Evolutionary conservation across 2,888 invertebrate species (phyloP).

Genomic region (Hoplodrina ambigua): DNA sequence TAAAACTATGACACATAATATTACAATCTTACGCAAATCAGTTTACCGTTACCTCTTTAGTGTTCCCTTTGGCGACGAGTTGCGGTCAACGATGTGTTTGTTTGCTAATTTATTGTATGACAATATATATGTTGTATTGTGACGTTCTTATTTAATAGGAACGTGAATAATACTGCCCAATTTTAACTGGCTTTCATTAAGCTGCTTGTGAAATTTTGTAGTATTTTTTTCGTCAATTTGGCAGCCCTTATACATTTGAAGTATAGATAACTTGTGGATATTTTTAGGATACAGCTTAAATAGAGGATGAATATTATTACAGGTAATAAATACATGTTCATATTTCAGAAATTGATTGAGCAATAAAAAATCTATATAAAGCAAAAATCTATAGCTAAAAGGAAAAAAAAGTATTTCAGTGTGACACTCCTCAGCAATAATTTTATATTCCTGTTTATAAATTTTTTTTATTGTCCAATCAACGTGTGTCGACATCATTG

Average conservation of each 20-base stretch:
- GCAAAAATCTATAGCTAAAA: too few species aligned
- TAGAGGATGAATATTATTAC: too few species aligned
- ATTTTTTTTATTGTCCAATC: not conserved
- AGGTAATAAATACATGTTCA: too few species aligned
- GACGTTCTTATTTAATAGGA: conserved; percentile 32
- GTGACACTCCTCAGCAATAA: too few species aligned
- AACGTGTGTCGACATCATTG: conserved; percentile 44
- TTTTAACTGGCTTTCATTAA: not conserved
- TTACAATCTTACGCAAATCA: conserved; percentile 49
- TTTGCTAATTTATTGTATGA: conserved; percentile 60
- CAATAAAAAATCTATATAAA: too few species aligned
- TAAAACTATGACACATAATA: conserved; percentile 45
- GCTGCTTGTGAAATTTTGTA: not conserved
- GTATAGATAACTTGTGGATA: too few species aligned
- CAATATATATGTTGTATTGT: conserved; percentile 46
- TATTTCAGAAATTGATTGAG: too few species aligned
- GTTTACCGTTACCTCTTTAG: conserved; percentile 45
- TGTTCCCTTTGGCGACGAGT: conserved; percentile 53
- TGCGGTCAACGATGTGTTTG: conserved; percentile 57
- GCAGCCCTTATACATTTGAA: too few species aligned
- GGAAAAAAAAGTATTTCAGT: too few species aligned
- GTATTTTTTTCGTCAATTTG: not conserved
- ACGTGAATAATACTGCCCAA: conserved; percentile 23
- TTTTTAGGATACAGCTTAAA: too few species aligned
- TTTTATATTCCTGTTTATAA: too few species aligned